A percentile compares a stretch with the other conserved stretches of the same genome.
Conservation (phyloP, 2,888 invertebrate species). For the Mechanitis messenoides region DNA sequence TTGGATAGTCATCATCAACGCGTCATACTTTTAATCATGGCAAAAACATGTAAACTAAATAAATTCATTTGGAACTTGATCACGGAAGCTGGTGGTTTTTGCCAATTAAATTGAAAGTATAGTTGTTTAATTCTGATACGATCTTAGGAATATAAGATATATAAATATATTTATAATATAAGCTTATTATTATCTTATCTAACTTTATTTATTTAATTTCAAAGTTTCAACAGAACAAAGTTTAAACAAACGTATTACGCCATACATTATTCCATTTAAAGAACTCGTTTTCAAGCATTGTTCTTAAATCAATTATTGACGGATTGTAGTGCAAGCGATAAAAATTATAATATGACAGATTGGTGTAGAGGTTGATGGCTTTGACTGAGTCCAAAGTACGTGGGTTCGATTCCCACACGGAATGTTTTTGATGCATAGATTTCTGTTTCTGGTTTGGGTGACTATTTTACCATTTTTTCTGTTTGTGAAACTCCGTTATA, state of each 20-base stretch:
- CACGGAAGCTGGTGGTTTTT: neutral
- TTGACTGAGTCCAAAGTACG: no score
- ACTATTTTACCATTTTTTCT: no score
- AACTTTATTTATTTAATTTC: neutral
- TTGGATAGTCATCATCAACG: neutral
- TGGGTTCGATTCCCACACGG: no score
- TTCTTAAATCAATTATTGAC: constrained; percentile 3
- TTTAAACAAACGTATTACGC: neutral
- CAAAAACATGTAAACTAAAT: constrained; percentile 2
- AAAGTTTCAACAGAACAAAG: neutral
- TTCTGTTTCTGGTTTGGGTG: no score
- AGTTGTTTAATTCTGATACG: neutral
- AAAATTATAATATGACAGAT: no score
- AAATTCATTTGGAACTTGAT: constrained; percentile 2
- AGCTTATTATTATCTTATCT: neutral
- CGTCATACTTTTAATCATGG: neutral
- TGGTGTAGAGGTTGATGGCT: no score
- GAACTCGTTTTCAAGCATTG: constrained; percentile 3
- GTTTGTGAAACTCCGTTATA: no score
- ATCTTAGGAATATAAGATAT: no score
- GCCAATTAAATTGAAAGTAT: constrained; percentile 2
- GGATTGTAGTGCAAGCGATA: neutral
- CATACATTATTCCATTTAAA: neutral
- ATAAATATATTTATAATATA: no score
- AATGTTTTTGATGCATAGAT: no score